Evolutionary conservation across 64 coral and sea anemone genomes (phyloP), one percentile per base, ranked within the genome.

Genomic region (Montipora efflorescens): DNA sequence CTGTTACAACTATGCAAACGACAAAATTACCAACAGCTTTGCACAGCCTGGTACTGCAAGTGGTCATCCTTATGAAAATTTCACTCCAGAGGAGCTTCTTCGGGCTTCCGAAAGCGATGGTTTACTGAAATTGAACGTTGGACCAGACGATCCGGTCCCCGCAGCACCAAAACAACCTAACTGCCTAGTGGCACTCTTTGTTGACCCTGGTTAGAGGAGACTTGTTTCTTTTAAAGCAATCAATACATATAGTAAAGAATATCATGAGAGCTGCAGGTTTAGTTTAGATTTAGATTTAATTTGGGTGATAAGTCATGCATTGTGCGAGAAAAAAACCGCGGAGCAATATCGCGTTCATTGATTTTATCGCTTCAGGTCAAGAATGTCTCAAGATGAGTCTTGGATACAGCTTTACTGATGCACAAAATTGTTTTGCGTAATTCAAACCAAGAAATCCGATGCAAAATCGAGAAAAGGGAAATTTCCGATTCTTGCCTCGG

Each of bases 21-120:
- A 75, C 23, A 89, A 89, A 43, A 89, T 89, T 74, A 89, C 87
- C 87, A 89, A 89, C 87, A 77, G 87, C 52, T 89, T 89, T 77
- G 87, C 87, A 46, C 87, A 89, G 87, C 87, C 87, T 64, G 87
- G 87, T 51, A 5, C 1, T 15, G 87, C 73, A 49, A 89, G 87
- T 5, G 87, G 72, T 15, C 2, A 78, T 75, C 18, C 15, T 2
- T 21, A 25, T 46, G 13, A 0, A 12, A 4, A 0, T 1, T 7
- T 16, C 61, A 77, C 87, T 66, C 49, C 87, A 75, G 21, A 12
- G 43, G 19, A 62, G 3, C 1, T 59, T 13, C 19, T 77, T 36
- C 1, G 12, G 12, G 74, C 50, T 50, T 11, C 20, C 8, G 75
- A 77, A 22, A 78, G 73, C 16, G 87, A 89, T 62, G 87, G 87